Evolutionary conservation across 2,888 invertebrate species (phyloP), one percentile per base, ranked within the genome.

Genomic region (Antitype chi): DNA sequence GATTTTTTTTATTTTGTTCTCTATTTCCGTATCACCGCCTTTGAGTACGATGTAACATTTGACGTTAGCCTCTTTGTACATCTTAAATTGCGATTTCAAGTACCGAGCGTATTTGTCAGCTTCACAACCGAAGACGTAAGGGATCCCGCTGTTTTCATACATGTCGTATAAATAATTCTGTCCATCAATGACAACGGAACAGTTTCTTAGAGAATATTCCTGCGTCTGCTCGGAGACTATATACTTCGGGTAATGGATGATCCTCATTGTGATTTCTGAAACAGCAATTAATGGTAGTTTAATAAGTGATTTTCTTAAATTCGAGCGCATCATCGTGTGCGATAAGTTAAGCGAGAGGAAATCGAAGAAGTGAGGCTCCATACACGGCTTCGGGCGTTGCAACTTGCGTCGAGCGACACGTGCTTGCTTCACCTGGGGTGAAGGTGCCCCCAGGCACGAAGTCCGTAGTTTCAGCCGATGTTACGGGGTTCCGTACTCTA

Each of bases 41-140:
- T 93, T 91, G 62, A 94, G 89, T 25, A 94, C 70, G 49, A 92
- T 82, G 70, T 89, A 89, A 63, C 92, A 93, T 70, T 85, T 87
- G 0, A 94, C 76, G 32, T 92, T 90, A 13, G 92, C 91, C 17
- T 85, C 70, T 77, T 88, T 89, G 78, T 90, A 94, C 77, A 85
- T 90, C 20, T 32, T 64, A 0, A 93, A 81, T 17, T 80, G 71
- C 5, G 74, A 43, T 80, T 78, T 89, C 17, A 94, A 23, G 53
- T 82, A 85, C 1, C 81, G 52, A 5, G 91, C 92, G 52, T 89
- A 92, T 59, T 78, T 77, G 53, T 93, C 84, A 17, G 89, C 76
- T 73, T 93, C 93, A 38, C 90, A 90, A 6, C 94, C 94, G 62
- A 89, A 90, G 0, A 76, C 25, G 43, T 69, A 88, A 0, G 84